Evolutionary conservation across 2,113 vertebrate species (phyloP).

Genomic region (Cephalopterus ornatus): DNA sequence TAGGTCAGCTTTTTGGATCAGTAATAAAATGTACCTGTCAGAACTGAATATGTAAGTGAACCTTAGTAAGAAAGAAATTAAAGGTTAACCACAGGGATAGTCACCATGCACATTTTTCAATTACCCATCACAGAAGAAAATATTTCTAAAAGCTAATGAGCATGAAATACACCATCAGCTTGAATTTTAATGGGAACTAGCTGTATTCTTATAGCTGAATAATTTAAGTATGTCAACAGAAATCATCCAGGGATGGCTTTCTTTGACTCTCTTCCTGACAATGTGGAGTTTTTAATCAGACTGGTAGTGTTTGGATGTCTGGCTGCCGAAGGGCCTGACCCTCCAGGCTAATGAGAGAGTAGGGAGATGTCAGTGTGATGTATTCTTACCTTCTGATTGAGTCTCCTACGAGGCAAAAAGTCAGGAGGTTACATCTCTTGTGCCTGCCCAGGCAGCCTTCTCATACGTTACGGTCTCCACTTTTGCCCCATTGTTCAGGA

Average conservation of each 20-base stretch:
- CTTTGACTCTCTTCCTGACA: constrained; percentile 3
- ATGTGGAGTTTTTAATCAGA: constrained; percentile 9
- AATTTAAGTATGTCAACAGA: constrained; percentile 30
- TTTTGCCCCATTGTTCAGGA: not conserved
- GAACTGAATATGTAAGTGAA: not conserved
- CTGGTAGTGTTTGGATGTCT: not conserved
- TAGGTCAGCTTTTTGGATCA: not conserved
- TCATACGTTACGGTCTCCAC: not conserved
- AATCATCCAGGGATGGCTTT: not conserved
- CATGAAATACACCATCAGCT: not conserved
- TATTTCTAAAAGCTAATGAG: constrained; percentile 15
- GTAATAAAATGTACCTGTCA: constrained; percentile 17
- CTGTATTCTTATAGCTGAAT: constrained; percentile 6
- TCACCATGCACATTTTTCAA: not conserved
- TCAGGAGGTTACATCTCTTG: constrained; percentile 15
- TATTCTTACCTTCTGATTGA: constrained; percentile 30
- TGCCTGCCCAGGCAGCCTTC: not conserved
- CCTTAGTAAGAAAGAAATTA: not conserved
- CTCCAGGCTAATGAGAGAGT: constrained; percentile 13
- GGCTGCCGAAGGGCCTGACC: constrained; percentile 7
- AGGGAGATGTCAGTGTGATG: constrained; percentile 17
- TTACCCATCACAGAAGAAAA: not conserved
- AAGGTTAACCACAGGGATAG: not conserved
- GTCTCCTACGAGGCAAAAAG: not conserved
- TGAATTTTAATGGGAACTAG: constrained; percentile 7